These are phyloP conservation scores for Pelvicachromis taeniatus DNA, from an alignment of 2,113 vertebrate genomes.

Conservation along the genomic window DNA sequence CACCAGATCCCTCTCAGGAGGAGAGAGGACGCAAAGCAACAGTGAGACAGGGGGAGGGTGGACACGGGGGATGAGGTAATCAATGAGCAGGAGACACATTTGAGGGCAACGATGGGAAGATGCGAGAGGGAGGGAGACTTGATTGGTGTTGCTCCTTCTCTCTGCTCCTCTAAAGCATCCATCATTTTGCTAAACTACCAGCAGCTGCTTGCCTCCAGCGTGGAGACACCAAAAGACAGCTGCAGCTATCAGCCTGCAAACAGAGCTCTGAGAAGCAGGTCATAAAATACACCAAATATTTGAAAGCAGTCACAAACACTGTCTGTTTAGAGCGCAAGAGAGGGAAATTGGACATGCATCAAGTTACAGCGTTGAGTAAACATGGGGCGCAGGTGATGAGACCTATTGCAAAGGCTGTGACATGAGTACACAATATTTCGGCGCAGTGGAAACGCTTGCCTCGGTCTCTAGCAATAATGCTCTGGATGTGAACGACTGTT, in stretches of 20 bases:
- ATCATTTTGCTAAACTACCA: not conserved
- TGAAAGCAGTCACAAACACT: not conserved
- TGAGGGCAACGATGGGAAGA: not conserved
- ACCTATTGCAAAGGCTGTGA: not conserved
- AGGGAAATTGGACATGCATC: not conserved
- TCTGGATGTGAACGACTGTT: constrained; percentile 10
- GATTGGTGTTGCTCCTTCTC: not conserved
- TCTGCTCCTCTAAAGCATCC: not conserved
- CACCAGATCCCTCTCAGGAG: not conserved
- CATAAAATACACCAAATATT: not conserved
- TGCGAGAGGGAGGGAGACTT: not conserved
- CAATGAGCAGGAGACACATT: constrained; percentile 29
- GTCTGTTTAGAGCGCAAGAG: not conserved
- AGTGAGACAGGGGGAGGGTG: not conserved
- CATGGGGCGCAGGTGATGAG: constrained; percentile 5
- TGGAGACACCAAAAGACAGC: not conserved
- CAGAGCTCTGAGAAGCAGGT: not conserved
- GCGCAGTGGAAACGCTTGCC: not conserved
- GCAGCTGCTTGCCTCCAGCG: not conserved
- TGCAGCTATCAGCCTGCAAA: not conserved
- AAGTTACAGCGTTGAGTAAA: not conserved
- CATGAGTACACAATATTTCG: constrained; percentile 5
- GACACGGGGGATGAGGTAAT: constrained; percentile 52
- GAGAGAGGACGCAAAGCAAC: not conserved
- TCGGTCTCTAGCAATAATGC: not conserved